Evolutionary conservation across 2,888 invertebrate species (phyloP).

Genomic region (Drosophila neotestacea): DNA sequence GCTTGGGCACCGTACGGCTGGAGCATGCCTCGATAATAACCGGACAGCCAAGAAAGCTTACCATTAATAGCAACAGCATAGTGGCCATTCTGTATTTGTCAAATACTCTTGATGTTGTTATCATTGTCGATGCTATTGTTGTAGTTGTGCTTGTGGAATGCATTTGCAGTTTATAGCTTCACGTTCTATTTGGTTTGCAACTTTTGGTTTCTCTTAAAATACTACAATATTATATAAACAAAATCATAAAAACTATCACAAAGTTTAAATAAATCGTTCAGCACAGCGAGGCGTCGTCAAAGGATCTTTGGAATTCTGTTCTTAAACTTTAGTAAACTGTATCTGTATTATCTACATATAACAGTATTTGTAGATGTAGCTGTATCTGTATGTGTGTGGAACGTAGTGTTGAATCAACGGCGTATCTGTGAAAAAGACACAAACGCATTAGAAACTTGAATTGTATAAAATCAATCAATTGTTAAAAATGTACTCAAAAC

Average conservation of each 20-base stretch:
- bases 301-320: constrained; percentile 63
- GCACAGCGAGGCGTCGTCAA: constrained; percentile 68
- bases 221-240: constrained; percentile 24
- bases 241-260: constrained; percentile 52
- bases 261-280: constrained; percentile 40
- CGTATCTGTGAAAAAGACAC: constrained; percentile 68
- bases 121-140: constrained; percentile 14
- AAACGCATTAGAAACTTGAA: constrained; percentile 39
- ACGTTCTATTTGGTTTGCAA: constrained; percentile 52
- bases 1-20: constrained; percentile 89
- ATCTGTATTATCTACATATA: not conserved
- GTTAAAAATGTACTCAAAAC: constrained; percentile 16
- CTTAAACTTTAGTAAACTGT: constrained; percentile 10
- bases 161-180: constrained; percentile 50
- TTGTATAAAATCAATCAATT: not conserved
- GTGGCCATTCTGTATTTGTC: constrained; percentile 43
- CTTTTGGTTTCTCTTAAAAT: constrained; percentile 45
- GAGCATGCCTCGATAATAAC: constrained; percentile 82
- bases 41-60: constrained; percentile 56
- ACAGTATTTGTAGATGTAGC: constrained; percentile 4
- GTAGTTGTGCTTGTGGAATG: constrained; percentile 64
- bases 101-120: constrained; percentile 17
- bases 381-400: constrained; percentile 43
- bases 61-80: constrained; percentile 45
- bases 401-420: constrained; percentile 49